Conservation (phyloP, 1,140 invertebrate genomes). For the Physella acuta region DNA sequence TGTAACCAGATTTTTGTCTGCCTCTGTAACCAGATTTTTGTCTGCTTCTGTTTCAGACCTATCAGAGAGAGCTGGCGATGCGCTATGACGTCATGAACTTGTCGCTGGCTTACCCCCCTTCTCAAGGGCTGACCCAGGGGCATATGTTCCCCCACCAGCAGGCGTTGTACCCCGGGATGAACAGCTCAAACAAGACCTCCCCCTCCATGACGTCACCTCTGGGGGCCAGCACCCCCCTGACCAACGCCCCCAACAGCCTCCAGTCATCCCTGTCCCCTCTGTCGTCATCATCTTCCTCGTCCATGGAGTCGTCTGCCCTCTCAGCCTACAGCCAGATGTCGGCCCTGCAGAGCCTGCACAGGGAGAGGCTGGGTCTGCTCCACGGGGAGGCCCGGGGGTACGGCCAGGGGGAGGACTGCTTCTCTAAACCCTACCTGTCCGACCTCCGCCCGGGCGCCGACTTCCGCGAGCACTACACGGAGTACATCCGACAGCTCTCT, state of each 20-base stretch:
- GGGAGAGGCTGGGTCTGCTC: neutral
- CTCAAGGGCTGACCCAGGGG: neutral
- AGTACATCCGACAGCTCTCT: no score
- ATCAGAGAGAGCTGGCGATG: no score
- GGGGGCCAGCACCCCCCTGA: neutral
- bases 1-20: no score
- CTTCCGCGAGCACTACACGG: neutral
- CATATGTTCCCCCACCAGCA: neutral
- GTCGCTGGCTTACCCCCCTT: neutral
- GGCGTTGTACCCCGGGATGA: neutral
- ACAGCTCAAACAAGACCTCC: neutral
- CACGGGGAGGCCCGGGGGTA: neutral
- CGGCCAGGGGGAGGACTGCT: neutral
- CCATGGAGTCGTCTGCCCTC: neutral
- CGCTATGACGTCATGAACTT: slow-evolving; percentile 22
- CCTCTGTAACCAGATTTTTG: no score
- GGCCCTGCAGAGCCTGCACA: neutral
- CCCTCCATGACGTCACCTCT: neutral
- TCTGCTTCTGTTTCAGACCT: no score
- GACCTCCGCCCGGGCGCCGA: neutral
- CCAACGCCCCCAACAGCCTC: neutral
- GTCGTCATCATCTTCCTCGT: neutral
- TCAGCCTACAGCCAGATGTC: neutral
- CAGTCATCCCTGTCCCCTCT: neutral
- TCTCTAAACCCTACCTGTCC: neutral